phyloP scores from a whole-genome alignment of 2,797 vertebrate species.

The Hydrolagus colliei region DNA sequence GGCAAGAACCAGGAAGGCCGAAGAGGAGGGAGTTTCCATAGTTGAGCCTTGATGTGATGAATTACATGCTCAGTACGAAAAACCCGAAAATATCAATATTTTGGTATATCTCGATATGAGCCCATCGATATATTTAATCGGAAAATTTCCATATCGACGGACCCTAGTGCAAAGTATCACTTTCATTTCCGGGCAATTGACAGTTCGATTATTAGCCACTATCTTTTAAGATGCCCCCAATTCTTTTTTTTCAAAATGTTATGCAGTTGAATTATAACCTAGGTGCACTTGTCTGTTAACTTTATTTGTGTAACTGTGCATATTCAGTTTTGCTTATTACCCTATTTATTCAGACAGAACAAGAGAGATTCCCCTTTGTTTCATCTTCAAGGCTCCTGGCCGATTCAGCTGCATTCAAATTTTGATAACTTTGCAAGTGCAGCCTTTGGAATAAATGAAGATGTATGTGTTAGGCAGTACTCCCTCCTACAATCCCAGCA shows the following conservation, averaged over 20 bases:
- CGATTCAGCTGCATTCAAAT: constrained; percentile 55
- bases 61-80: too few relatives aligned
- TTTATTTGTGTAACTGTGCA: constrained; percentile 51
- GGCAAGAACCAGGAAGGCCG: too few relatives aligned
- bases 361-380: constrained; percentile 53
- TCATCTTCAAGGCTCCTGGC: constrained; percentile 49
- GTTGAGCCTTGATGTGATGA: too few relatives aligned
- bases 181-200: constrained; percentile 45
- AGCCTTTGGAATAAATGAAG: constrained; percentile 49
- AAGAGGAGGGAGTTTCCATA: too few relatives aligned
- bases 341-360: constrained; percentile 53
- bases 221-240: constrained; percentile 47
- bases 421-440: constrained; percentile 46
- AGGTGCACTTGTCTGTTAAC: constrained; percentile 52
- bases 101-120: too few relatives aligned
- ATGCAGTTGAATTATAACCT: constrained; percentile 55
- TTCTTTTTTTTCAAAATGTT: constrained; percentile 48
- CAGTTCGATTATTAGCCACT: constrained; percentile 44
- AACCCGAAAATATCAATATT: too few relatives aligned
- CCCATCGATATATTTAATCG: too few relatives aligned
- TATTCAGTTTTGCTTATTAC: constrained; percentile 49
- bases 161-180: constrained; percentile 34
- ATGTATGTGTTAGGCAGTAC: constrained; percentile 46
- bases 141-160: too few relatives aligned
- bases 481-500: not conserved